A percentile compares a stretch with the other conserved stretches of the same genome.
These are phyloP conservation scores for Brachionus manjavacas DNA, from an alignment of 1,140 invertebrate species.

Conservation along the genomic window DNA sequence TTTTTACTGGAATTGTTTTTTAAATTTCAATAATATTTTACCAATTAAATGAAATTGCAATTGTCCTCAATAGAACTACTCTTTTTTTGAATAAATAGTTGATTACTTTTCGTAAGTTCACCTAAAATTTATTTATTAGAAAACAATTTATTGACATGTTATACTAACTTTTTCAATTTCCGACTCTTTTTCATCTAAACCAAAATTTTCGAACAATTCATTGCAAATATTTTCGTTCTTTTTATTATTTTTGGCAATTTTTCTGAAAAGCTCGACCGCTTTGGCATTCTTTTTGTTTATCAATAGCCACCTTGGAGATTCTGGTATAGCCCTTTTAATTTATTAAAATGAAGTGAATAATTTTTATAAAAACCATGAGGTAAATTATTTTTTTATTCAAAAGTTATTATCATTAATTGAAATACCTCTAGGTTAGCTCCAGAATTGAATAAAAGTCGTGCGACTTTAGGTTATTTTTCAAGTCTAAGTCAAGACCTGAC, in stretches of 20 bases:
- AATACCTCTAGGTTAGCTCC: no score
- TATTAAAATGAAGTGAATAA: no score
- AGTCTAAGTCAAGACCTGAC: no score
- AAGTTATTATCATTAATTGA: no score
- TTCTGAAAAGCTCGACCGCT: neutral
- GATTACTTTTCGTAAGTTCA: neutral
- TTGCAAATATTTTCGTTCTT: neutral
- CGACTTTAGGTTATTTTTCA: no score
- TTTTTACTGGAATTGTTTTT: neutral
- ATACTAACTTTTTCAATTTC: neutral
- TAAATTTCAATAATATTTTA: neutral
- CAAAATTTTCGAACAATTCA: neutral
- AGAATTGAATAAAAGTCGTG: no score
- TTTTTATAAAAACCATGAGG: no score
- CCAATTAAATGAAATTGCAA: neutral
- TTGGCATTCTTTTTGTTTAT: neutral
- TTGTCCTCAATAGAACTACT: neutral
- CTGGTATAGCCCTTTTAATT: neutral
- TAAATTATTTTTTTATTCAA: no score
- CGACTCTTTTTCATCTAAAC: neutral
- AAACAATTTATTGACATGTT: neutral
- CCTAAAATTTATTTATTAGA: neutral
- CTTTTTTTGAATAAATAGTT: neutral
- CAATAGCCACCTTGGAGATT: neutral
- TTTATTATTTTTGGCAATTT: constrained; percentile 3